A percentile compares a stretch with the other conserved stretches of the same genome.
Evolutionary conservation across 2,888 invertebrate genomes (phyloP).

Genomic region (Suillia variegata): DNA sequence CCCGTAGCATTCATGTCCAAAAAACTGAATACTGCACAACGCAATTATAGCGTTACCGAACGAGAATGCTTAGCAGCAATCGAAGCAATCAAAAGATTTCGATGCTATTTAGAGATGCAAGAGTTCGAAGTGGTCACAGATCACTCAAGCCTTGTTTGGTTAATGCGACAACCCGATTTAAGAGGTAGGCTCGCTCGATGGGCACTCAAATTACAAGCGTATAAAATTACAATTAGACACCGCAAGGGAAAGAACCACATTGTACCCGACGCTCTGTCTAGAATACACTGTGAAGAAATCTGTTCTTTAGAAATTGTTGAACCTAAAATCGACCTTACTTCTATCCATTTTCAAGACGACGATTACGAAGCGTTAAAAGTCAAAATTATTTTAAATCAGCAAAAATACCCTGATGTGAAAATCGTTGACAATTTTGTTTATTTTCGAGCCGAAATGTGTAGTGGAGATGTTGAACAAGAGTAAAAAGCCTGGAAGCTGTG

Average conservation of each 20-base stretch:
- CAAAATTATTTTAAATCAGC: too few species aligned
- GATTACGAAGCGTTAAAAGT: too few species aligned
- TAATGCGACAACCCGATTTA: conserved; percentile 1
- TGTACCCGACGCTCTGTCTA: neutral
- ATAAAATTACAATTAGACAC: neutral
- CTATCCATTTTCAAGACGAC: too few species aligned
- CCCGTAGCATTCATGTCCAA: conserved; percentile 16
- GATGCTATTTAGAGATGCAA: conserved; percentile 15
- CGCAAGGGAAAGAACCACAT: neutral
- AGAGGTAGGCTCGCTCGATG: neutral
- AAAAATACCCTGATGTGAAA: too few species aligned
- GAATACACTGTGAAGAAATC: too few species aligned
- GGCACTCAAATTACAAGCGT: neutral
- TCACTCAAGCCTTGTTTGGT: conserved; percentile 14
- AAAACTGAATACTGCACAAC: conserved; percentile 7
- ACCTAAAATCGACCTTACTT: too few species aligned
- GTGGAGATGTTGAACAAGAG: too few species aligned
- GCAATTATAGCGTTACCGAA: conserved; percentile 16
- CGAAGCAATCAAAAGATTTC: conserved; percentile 13
- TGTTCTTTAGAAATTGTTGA: too few species aligned
- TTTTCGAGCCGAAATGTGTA: too few species aligned
- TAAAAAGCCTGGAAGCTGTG: too few species aligned
- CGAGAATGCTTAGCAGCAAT: conserved; percentile 16
- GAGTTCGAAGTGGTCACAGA: conserved; percentile 12
- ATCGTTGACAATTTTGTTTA: too few species aligned